Conservation (phyloP, 1,140 invertebrate genomes). For the Heliothis virescens region DNA sequence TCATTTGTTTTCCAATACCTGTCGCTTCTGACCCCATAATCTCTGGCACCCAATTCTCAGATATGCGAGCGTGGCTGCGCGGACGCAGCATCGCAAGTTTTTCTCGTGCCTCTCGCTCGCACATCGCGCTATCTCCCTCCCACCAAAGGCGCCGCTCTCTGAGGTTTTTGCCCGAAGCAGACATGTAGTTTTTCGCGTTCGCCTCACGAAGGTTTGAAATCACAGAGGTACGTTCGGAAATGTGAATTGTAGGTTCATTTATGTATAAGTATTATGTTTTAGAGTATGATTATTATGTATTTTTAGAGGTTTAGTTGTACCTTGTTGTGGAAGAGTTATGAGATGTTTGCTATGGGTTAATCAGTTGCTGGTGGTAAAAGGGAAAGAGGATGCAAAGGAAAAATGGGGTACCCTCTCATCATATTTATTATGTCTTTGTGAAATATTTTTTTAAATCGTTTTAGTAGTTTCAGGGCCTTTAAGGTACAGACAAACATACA, state of each 20-base stretch:
- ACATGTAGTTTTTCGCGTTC: constrained; percentile 42
- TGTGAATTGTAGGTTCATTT: constrained; percentile 19
- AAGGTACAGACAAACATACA: too few species aligned
- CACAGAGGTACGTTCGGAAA: constrained; percentile 25
- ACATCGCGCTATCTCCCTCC: neutral
- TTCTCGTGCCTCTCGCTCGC: constrained; percentile 40
- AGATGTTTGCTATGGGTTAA: neutral
- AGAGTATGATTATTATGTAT: neutral
- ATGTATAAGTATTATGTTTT: neutral
- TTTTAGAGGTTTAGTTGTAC: neutral
- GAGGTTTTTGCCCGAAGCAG: constrained; percentile 45
- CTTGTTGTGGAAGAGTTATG: neutral
- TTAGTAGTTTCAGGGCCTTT: too few species aligned
- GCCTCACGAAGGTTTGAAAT: constrained; percentile 41
- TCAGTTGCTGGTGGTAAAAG: too few species aligned
- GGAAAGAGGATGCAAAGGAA: too few species aligned
- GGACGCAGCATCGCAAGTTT: constrained; percentile 43
- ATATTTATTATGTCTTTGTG: too few species aligned
- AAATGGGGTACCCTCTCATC: too few species aligned
- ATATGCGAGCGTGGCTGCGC: constrained; percentile 48
- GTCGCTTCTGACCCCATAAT: neutral
- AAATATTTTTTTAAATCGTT: too few species aligned
- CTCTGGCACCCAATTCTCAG: constrained; percentile 44
- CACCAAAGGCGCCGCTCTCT: constrained; percentile 38
- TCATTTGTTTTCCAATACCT: too few species aligned